phyloP scores from a whole-genome alignment of 2,113 vertebrate genomes.

The Osmerus eperlanus region DNA sequence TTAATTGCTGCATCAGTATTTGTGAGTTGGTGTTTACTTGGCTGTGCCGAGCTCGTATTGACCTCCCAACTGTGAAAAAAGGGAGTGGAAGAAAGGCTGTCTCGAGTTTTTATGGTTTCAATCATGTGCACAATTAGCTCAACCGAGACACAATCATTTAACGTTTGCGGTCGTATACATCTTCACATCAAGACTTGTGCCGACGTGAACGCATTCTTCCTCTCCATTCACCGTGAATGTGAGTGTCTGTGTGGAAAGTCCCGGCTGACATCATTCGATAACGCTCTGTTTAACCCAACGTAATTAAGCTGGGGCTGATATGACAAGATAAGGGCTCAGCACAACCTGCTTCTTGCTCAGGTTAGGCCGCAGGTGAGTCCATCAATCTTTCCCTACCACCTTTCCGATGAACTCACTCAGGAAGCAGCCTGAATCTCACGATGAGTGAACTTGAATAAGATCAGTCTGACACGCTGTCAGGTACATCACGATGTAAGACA shows the following conservation, averaged over 20 bases:
- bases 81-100: conserved; percentile 29
- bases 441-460: too few species aligned
- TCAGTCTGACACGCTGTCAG: too few species aligned
- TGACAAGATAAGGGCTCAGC: conserved; percentile 16
- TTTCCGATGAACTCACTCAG: not conserved
- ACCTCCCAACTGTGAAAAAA: conserved; percentile 17
- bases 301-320: conserved; percentile 18
- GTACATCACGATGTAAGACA: too few species aligned
- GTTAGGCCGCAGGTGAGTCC: conserved; percentile 19
- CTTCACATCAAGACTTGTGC: conserved; percentile 57
- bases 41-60: not conserved
- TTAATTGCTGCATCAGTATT: not conserved
- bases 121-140: conserved; percentile 60
- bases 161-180: conserved; percentile 54
- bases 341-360: not conserved
- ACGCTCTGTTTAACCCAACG: conserved; percentile 22
- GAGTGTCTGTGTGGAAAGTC: conserved; percentile 48
- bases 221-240: conserved; percentile 24
- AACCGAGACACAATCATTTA: conserved; percentile 60
- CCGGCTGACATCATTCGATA: conserved; percentile 44
- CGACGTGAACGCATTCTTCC: conserved; percentile 61
- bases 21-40: not conserved
- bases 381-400: not conserved
- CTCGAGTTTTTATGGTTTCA: conserved; percentile 49
- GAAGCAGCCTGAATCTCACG: too few species aligned